These are phyloP conservation scores for Drosophila nigricruria DNA, from an alignment of 2,888 invertebrate species.

Conservation along the genomic window DNA sequence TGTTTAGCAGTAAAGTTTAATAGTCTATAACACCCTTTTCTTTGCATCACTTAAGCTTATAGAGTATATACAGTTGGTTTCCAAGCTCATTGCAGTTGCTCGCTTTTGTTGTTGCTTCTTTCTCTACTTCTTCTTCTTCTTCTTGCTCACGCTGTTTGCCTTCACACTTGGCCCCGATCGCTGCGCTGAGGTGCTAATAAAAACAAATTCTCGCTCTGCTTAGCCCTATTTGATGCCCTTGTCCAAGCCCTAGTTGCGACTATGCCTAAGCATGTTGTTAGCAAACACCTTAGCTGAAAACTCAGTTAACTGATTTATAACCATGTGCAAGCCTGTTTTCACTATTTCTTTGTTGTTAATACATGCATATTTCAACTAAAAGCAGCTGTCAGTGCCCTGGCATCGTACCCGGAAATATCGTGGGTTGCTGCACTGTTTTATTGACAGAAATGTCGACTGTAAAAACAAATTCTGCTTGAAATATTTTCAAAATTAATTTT, in stretches of 20 bases:
- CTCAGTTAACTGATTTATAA: conserved; percentile 3
- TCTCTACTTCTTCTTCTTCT: background rate
- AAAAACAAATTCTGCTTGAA: background rate
- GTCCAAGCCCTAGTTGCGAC: conserved; percentile 6
- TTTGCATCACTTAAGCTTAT: background rate
- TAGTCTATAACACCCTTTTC: background rate
- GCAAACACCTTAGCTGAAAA: background rate
- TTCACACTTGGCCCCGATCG: conserved; percentile 58
- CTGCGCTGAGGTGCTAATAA: conserved; percentile 22
- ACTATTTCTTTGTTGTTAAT: background rate
- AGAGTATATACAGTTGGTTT: conserved; percentile 7
- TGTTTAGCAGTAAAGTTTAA: background rate
- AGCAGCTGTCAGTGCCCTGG: conserved; percentile 19
- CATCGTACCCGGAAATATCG: conserved; percentile 18
- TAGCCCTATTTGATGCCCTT: conserved; percentile 24
- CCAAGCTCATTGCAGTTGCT: conserved; percentile 34
- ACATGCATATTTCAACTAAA: conserved; percentile 7
- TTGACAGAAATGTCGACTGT: conserved; percentile 6
- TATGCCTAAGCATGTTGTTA: background rate
- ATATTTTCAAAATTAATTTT: conserved; percentile 6
- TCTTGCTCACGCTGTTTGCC: conserved; percentile 45
- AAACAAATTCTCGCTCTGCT: conserved; percentile 43
- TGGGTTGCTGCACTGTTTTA: conserved; percentile 12
- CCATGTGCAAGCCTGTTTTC: background rate
- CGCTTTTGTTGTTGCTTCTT: conserved; percentile 22